Evolutionary conservation across 2,797 vertebrate genomes (phyloP), one percentile per base, ranked within the genome.

Genomic region (Typhlichthys eigenmanni): DNA sequence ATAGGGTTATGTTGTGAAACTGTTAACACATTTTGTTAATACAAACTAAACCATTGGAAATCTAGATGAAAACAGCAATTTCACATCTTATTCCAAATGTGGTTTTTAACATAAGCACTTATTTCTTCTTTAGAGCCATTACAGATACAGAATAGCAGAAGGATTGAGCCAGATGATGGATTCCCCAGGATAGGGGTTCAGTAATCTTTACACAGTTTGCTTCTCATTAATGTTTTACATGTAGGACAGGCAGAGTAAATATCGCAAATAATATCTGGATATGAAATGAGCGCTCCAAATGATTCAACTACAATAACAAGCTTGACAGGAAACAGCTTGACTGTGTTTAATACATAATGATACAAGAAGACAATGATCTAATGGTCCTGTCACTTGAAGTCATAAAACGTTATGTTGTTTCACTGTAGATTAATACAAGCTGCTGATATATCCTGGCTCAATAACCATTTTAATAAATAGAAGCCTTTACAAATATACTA

Each of bases 101-200:
- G 38, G 38, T 9, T 43, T 43, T 43, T 8, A 38, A 38, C 9
- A 38, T 9, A 38, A 43, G 38, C 38, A 8, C 38, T 43, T 43
- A 8, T 43, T 43, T 43, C 38, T 43, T 43, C 38, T 43, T 43
- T 43, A 43, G 38, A 43, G 92, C 89, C 76, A 87, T 85, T 49
- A 86, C 85, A 64, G 89, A 93, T 71, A 38, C 63, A 75, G n/a
- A 55, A 55, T 90, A 90, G 80, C 91, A 90, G 69, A 84, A 87
- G 64, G 93, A 90, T 92, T 94, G 90, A 62, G 92, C 91, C 79
- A 76, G 71, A 73, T 80, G 69, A 62, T 50, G 58, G 24, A 52
- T 82, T 83, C 71, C 24, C 74, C 74, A 82, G 80, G 38, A 43
- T 73, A 80, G 61, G 73, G 74, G 65, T 69, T 69, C 71, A 74